Percentiles rank a stretch among this genome's conserved stretches.
Evolutionary conservation across 2,113 vertebrate genomes (phyloP).

Genomic region (Pluvianellus socialis): DNA sequence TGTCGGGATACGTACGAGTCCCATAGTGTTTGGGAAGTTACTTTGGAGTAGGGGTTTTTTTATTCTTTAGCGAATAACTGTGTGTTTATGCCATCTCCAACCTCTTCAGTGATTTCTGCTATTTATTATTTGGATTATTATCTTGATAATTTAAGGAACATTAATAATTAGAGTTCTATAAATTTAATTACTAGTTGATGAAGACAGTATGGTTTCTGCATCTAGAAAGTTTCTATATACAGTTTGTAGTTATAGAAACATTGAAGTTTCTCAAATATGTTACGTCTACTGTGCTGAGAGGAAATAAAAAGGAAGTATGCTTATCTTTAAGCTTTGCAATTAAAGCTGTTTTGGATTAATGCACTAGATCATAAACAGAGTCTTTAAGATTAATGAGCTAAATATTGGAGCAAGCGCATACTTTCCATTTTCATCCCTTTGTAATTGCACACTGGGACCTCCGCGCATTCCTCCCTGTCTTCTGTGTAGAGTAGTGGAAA

Average conservation of each 20-base stretch:
- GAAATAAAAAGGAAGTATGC: background rate
- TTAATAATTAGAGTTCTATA: background rate
- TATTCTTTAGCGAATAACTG: background rate
- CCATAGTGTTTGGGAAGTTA: rapidly evolving
- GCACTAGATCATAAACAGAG: background rate
- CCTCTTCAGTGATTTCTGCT: background rate
- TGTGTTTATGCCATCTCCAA: background rate
- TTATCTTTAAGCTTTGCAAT: background rate
- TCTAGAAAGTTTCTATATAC: background rate
- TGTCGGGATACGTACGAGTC: rapidly evolving
- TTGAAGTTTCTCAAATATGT: background rate
- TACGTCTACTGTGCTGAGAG: background rate
- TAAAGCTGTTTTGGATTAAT: background rate
- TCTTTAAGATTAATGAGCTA: conserved; percentile 34
- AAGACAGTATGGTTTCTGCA: background rate
- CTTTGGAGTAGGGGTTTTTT: background rate
- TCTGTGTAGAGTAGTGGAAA: background rate
- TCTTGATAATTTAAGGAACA: background rate
- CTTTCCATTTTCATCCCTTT: conserved; percentile 30
- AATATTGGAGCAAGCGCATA: conserved; percentile 11
- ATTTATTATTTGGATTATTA: background rate
- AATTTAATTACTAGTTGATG: background rate
- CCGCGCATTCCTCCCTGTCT: background rate
- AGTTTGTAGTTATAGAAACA: background rate
- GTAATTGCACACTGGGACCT: background rate